A percentile compares a stretch with the other conserved stretches of the same genome.
phyloP scores from a whole-genome alignment of 2,797 vertebrate genomes.

The Lophotriccus pileatus region DNA sequence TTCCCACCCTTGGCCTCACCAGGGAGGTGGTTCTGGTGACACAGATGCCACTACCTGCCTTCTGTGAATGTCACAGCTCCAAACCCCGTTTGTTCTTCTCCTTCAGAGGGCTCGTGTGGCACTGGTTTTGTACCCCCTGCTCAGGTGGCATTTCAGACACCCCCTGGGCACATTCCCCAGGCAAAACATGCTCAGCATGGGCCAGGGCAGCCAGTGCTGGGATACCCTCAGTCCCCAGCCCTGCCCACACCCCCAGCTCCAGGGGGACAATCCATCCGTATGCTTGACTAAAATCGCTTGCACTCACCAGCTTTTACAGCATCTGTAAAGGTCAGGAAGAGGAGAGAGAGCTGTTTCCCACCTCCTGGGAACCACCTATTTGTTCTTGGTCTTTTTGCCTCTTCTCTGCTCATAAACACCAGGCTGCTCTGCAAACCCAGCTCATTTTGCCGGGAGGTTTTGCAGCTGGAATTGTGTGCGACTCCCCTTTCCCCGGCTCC shows the following conservation, averaged over 20 bases:
- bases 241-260: neutral
- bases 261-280: neutral
- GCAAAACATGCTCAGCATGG: rapidly evolving
- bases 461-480: rapidly evolving
- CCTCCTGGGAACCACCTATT: slow-evolving; percentile 13
- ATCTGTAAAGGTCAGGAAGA: slow-evolving; percentile 18
- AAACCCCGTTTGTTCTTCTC: neutral
- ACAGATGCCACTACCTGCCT: neutral
- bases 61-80: neutral
- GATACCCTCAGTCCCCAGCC: neutral
- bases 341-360: neutral
- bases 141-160: neutral
- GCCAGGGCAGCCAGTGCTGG: rapidly evolving
- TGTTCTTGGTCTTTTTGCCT: neutral
- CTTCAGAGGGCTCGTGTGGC: rapidly evolving
- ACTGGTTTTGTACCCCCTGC: neutral
- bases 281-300: neutral
- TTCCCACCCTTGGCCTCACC: rapidly evolving
- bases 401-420: neutral
- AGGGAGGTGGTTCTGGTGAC: rapidly evolving
- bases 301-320: neutral
- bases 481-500: neutral
- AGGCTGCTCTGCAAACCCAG: neutral
- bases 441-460: neutral
- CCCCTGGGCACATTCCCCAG: rapidly evolving